Base-by-base conservation (phyloP, 2,113 vertebrate species). In the Phyllostomus hastatus region DNA sequence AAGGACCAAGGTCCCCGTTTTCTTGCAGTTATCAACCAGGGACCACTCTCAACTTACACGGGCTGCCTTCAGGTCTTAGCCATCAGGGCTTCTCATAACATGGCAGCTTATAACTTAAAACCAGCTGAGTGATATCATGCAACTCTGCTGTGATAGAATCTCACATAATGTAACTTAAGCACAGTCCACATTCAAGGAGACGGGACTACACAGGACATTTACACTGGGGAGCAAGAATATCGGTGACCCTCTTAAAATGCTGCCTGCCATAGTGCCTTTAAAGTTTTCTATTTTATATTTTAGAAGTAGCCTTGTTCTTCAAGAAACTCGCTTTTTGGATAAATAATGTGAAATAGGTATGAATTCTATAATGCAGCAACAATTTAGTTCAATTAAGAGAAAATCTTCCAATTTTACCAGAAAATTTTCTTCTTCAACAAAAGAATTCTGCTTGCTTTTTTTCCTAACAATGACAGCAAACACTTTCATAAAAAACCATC, bases 371-470 rank as follows among this genome's bases (percentile, higher is more conserved):
- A 41, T 31, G 16, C 46, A 93, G 33, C 33, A 43, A 92, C 1
- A 48, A 48, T 78, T 72, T 72, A 82, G 72, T 4, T 95, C 38
- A 72, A 79, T 90, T 92, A 11, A 69, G 70, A 88, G 35, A 87
- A 96, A 89, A 72, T 24, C 4, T 94, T 10, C 16, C 28, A 14
- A 72, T 93, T 95, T 90, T 52, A 17, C 22, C 50, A 80, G 26
- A 35, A 4, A 52, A 31, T 33, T 84, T 66, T 75, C 4, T 85
- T 70, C 38, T 75, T n/a, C 31, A 61, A n/a, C 61, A 61, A 84
- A 54, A 66, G 8, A n/a, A 83, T 5, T 41, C 16, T 38, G 22
- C 9, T 84, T 91, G 24, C 12, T 61, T 79, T 95, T 31, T 96
- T 15, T 91, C 41, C 20, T 87, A 67, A 88, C 4, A 93, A 59